These are phyloP conservation scores for Amiota minor DNA, from an alignment of 2,888 invertebrate species.

Conservation along the genomic window DNA sequence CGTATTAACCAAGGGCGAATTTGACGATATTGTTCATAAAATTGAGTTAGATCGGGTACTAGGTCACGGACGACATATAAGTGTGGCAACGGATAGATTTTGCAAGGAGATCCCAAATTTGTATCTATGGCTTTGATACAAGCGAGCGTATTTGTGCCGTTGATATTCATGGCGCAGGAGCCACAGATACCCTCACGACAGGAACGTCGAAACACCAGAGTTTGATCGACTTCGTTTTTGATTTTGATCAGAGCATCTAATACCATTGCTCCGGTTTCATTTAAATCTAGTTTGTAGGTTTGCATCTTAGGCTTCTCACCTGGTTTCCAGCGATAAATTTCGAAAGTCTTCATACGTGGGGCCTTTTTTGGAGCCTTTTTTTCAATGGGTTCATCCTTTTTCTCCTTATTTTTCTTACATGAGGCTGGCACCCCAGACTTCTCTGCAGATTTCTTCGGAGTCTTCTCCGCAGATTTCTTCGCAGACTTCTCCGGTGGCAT, in stretches of 20 bases:
- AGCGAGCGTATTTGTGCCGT: conserved; percentile 93
- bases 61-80: conserved; percentile 98
- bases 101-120: conserved; percentile 77
- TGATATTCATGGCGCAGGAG: conserved; percentile 98
- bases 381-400: background rate
- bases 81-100: conserved; percentile 96
- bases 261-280: conserved; percentile 95
- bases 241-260: conserved; percentile 95
- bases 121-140: conserved; percentile 88
- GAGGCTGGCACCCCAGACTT: no score
- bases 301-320: conserved; percentile 86
- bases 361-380: conserved; percentile 26
- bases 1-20: conserved; percentile 96
- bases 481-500: background rate
- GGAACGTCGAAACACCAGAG: conserved; percentile 94
- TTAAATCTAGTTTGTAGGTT: conserved; percentile 78
- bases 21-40: conserved; percentile 93
- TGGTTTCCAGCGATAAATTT: conserved; percentile 91
- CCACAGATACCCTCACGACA: conserved; percentile 99
- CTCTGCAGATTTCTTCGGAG: background rate
- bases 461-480: background rate
- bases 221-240: conserved; percentile 94
- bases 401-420: conserved; percentile 13
- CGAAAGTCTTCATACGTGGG: conserved; percentile 81
- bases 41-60: conserved; percentile 93